Evolutionary conservation across 2,113 vertebrate species (phyloP).

Genomic region (Anhinga rufa): DNA sequence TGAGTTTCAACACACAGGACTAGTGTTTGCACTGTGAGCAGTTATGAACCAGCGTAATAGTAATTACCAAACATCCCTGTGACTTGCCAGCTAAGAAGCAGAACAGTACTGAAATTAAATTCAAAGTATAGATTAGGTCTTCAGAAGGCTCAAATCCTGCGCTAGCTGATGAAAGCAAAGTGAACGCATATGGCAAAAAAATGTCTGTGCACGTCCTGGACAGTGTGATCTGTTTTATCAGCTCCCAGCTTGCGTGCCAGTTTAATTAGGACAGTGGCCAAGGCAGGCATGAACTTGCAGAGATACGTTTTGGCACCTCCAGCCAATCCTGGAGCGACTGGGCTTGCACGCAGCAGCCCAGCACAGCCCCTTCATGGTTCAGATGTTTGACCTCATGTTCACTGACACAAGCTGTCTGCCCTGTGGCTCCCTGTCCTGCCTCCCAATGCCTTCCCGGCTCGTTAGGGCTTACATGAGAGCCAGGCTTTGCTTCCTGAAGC

Average conservation of each 20-base stretch:
- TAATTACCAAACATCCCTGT: not conserved
- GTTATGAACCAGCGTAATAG: not conserved
- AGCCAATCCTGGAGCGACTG: not conserved
- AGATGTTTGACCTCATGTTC: not conserved
- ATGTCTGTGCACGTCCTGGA: not conserved
- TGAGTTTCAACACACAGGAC: not conserved
- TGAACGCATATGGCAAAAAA: not conserved
- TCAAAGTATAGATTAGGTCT: not conserved
- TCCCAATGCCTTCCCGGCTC: rapidly evolving
- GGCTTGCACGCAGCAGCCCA: rapidly evolving
- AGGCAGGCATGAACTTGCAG: not conserved
- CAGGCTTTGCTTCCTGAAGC: not conserved
- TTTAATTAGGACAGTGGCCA: slow-evolving; percentile 43
- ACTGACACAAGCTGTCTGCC: not conserved
- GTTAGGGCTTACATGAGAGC: not conserved
- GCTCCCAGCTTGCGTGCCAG: not conserved
- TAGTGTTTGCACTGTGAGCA: not conserved
- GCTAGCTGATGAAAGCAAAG: not conserved
- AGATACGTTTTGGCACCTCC: not conserved
- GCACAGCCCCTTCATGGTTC: not conserved
- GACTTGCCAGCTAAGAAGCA: not conserved
- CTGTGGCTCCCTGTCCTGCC: not conserved
- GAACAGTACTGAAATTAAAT: not conserved
- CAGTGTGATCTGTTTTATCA: not conserved
- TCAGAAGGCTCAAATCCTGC: not conserved